phyloP scores from a whole-genome alignment of 2,797 vertebrate species.

The Neopelma chrysocephalum region DNA sequence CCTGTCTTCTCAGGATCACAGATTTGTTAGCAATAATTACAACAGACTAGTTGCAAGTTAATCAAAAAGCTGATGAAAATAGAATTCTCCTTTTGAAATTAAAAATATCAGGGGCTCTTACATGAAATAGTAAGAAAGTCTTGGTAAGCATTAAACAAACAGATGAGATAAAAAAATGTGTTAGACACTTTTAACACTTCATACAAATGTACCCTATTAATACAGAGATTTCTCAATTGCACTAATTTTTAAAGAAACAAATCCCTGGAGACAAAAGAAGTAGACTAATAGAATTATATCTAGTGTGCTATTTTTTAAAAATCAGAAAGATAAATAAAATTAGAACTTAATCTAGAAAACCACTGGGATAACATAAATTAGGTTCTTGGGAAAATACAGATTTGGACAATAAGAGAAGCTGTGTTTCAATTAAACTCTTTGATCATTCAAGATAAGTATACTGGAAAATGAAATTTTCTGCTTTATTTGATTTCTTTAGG shows the following conservation, averaged over 20 bases:
- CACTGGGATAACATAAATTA: background rate
- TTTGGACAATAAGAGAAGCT: background rate
- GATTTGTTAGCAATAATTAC: background rate
- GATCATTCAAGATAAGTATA: background rate
- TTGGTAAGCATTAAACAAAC: constrained; percentile 29
- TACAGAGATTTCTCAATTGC: background rate
- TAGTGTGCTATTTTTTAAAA: background rate
- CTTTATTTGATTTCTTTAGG: background rate
- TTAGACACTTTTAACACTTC: constrained; percentile 10
- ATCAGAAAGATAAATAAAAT: background rate
- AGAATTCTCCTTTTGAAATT: background rate
- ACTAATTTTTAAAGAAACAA: background rate
- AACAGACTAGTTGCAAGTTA: background rate
- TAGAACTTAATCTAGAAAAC: background rate
- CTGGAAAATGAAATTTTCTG: background rate
- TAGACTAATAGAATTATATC: background rate
- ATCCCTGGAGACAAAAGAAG: background rate
- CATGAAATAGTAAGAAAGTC: background rate
- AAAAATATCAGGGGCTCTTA: background rate
- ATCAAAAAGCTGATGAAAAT: background rate
- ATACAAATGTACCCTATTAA: constrained; percentile 28
- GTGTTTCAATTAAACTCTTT: background rate
- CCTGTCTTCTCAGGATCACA: constrained; percentile 6
- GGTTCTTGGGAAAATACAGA: background rate
- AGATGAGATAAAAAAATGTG: constrained; percentile 8